Conservation (phyloP, 2,888 invertebrate genomes). For the Xylota sylvarum region DNA sequence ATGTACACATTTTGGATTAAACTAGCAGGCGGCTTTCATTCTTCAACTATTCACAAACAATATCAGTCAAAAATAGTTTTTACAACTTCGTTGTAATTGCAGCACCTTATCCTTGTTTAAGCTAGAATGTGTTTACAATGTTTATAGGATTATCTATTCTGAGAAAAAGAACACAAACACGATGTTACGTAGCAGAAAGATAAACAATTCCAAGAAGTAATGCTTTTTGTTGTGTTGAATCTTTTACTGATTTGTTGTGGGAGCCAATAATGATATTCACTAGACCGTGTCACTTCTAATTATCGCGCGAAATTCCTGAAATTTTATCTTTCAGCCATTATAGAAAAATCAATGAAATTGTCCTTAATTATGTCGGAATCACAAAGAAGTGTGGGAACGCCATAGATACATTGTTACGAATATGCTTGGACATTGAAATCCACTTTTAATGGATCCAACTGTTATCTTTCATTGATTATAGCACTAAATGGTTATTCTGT, state of each 20-base stretch:
- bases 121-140: neutral
- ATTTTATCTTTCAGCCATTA: neutral
- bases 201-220: neutral
- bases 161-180: neutral
- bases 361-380: neutral
- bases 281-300: neutral
- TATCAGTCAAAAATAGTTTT: too few species aligned
- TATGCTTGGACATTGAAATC: neutral
- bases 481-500: neutral
- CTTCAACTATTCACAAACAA: too few species aligned
- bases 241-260: neutral
- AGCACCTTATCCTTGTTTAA: neutral
- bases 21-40: too few species aligned
- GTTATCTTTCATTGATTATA: neutral
- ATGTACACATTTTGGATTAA: too few species aligned
- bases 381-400: neutral
- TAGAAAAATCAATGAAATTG: neutral
- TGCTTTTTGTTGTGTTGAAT: neutral
- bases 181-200: neutral
- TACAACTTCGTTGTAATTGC: too few species aligned
- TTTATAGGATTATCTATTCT: neutral
- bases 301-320: neutral
- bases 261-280: neutral
- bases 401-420: neutral
- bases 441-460: neutral